A percentile compares a stretch with the other conserved stretches of the same genome.
phyloP scores from a whole-genome alignment of 2,113 vertebrate genomes.

The Paralichthys olivaceus region DNA sequence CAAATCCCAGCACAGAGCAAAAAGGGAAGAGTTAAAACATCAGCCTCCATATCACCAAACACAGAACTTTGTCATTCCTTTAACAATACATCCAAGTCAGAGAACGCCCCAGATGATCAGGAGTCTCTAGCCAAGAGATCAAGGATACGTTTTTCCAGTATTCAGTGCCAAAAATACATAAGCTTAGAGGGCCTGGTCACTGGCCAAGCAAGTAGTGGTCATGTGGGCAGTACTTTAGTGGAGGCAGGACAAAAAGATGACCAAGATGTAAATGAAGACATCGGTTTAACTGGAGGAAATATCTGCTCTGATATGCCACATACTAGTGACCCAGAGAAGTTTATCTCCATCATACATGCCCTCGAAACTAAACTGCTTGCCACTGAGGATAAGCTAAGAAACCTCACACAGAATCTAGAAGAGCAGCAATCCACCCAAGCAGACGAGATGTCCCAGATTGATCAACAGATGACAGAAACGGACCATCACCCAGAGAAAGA shows the following conservation, averaged over 20 bases:
- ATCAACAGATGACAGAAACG: slow-evolving; percentile 78
- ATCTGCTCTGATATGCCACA: slow-evolving; percentile 82
- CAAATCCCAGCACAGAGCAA: slow-evolving; percentile 71
- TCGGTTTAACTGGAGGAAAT: slow-evolving; percentile 80
- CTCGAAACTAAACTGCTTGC: slow-evolving; percentile 91
- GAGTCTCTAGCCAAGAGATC: slow-evolving; percentile 86
- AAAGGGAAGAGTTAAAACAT: slow-evolving; percentile 61
- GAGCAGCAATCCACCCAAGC: slow-evolving; percentile 83
- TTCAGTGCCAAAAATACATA: slow-evolving; percentile 93
- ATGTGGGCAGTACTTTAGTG: slow-evolving; percentile 73
- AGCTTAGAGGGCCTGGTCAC: slow-evolving; percentile 83
- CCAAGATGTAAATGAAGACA: slow-evolving; percentile 81
- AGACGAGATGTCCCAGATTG: slow-evolving; percentile 74
- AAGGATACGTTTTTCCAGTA: slow-evolving; percentile 92
- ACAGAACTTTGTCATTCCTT: slow-evolving; percentile 27
- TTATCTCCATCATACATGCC: slow-evolving; percentile 91
- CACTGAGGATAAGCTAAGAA: slow-evolving; percentile 93
- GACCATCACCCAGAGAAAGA: slow-evolving; percentile 83
- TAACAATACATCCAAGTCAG: slow-evolving; percentile 58
- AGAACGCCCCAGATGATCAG: slow-evolving; percentile 79
- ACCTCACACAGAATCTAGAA: slow-evolving; percentile 87
- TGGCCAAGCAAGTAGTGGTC: slow-evolving; percentile 68
- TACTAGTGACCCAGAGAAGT: slow-evolving; percentile 87
- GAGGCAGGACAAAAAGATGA: slow-evolving; percentile 84
- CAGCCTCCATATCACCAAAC: slow-evolving; percentile 39